These are phyloP conservation scores for Epinephelus cyanopodus DNA, from an alignment of 2,113 vertebrate genomes.

Conservation along the genomic window DNA sequence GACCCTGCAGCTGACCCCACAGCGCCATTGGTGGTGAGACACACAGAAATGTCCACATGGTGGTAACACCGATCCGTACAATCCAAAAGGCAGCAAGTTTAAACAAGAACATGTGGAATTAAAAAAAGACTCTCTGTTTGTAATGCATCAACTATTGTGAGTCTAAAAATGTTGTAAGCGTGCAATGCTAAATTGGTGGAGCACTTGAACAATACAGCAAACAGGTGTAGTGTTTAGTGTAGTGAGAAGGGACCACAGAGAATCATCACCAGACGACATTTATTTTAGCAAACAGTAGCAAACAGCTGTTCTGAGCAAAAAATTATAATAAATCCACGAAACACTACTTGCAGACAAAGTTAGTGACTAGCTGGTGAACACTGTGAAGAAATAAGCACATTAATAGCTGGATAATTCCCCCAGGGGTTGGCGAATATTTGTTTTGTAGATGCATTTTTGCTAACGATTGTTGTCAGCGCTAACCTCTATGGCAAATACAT, in stretches of 20 bases:
- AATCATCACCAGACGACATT: too few species aligned
- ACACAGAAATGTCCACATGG: not conserved
- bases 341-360: too few species aligned
- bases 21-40: not conserved
- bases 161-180: not conserved
- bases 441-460: too few species aligned
- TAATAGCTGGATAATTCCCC: too few species aligned
- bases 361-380: too few species aligned
- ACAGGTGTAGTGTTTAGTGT: not conserved
- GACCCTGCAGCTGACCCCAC: not conserved
- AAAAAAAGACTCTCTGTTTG: not conserved
- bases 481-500: too few species aligned
- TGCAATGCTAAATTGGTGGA: not conserved
- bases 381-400: too few species aligned
- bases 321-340: too few species aligned
- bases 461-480: too few species aligned
- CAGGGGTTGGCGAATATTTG: too few species aligned
- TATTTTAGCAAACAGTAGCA: too few species aligned
- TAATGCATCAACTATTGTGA: not conserved
- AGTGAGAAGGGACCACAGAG: not conserved
- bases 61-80: not conserved
- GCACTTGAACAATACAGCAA: not conserved
- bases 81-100: not conserved
- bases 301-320: too few species aligned
- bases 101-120: not conserved